These are phyloP conservation scores for Trypoxylon attenuatum DNA, from an alignment of 2,888 invertebrate species.

Conservation along the genomic window DNA sequence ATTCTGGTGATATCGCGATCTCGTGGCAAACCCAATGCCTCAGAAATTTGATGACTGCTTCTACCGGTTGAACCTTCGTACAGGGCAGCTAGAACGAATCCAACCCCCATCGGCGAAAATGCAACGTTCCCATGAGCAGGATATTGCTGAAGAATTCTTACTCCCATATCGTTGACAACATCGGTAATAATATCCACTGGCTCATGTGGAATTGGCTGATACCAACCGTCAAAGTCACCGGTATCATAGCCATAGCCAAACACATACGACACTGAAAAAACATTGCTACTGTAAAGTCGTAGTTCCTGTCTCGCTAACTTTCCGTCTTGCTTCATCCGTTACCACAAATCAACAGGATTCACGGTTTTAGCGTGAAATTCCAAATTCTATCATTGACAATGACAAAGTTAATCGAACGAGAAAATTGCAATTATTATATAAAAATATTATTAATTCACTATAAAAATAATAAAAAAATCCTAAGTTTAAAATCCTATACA, in stretches of 20 bases:
- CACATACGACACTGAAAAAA: slow-evolving; percentile 41
- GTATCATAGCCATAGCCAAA: slow-evolving; percentile 45
- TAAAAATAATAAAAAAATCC: too few species aligned
- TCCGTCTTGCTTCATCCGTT: too few species aligned
- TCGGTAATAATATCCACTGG: slow-evolving; percentile 88
- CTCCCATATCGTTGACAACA: slow-evolving; percentile 83
- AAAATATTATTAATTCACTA: too few species aligned
- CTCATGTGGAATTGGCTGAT: slow-evolving; percentile 53
- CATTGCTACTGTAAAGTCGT: background rate
- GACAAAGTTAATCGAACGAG: too few species aligned
- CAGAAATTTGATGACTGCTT: slow-evolving; percentile 83
- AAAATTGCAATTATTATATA: too few species aligned
- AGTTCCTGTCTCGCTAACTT: too few species aligned
- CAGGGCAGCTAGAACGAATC: slow-evolving; percentile 86
- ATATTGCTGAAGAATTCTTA: slow-evolving; percentile 72
- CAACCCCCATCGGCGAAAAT: slow-evolving; percentile 88
- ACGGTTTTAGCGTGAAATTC: too few species aligned
- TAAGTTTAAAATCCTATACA: too few species aligned
- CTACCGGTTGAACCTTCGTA: slow-evolving; percentile 87
- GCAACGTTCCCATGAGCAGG: slow-evolving; percentile 80
- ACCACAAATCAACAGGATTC: too few species aligned
- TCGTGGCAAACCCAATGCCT: slow-evolving; percentile 82
- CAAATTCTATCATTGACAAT: too few species aligned
- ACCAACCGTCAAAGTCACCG: slow-evolving; percentile 45
- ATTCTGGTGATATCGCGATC: slow-evolving; percentile 84